Evolutionary conservation across 64 coral and sea anemone species (phyloP), one percentile per base, ranked within the genome.

Genomic region (Pachyseris speciosa): DNA sequence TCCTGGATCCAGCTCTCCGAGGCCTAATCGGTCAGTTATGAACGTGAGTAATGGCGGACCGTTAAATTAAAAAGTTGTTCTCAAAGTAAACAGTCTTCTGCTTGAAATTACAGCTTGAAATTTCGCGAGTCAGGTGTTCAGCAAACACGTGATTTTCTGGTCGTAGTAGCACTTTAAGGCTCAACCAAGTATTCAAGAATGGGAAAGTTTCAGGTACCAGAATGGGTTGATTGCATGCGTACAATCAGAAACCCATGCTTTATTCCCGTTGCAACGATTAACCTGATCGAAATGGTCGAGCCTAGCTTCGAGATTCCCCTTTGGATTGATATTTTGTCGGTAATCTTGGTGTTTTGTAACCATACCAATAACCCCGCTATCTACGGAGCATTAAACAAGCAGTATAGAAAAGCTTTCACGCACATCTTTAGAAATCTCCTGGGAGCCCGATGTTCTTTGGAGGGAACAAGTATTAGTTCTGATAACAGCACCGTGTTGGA

Each of bases 331-430:
- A 80, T 96, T 15, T 32, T 87, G 7, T 83, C 90, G 6, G 88
- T 89, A 85, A 92, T 92, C 9, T 32, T 96, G 0, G 89, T 96
- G 9, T 67, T 96, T 86, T 79, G 84, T 5, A 96, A 96, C 27
- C 94, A 96, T 38, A 84, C 94, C 0, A 96, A 95, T 28, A 96
- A 96, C 20, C 94, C 94, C 1, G 60, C 88, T 41, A 96, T 96
- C 34, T 96, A 96, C 66, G 94, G 94, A 2, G 60, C 88, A 33
- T 81, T 96, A 43, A 96, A 96, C 50, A 78, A 71, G 55, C 94
- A 96, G 3, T 96, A 96, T 39, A 89, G 94, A 22, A 72, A 83
- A 9, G 89, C 94, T 4, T 96, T 96, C 34, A 96, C 65, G 50
- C 65, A 78, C 0, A 80, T 94, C 12, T 27, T 94, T 2, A 71